Base-by-base conservation (phyloP, 2,888 invertebrate species). In the Ptychoptera contaminata region DNA sequence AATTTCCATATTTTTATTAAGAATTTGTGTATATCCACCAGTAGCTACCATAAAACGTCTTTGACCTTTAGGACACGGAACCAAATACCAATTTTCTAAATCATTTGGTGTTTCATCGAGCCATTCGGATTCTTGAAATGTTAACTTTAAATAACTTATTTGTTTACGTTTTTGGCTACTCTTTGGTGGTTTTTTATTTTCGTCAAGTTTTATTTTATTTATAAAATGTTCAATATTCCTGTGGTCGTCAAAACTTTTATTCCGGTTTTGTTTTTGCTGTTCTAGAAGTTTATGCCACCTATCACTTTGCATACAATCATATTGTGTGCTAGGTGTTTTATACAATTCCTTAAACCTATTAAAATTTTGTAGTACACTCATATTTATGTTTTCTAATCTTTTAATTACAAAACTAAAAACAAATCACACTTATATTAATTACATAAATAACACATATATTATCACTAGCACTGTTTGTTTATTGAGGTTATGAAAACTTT, bases 121-220 rank as follows among this genome's bases (percentile, higher is more conserved):
- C 94, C 94, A 97, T 63, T 97, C 96, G 0, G 94, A 93, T 47
- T 83, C 58, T 85, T 94, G 94, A 8, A 94, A 65, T 52, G 76
- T 71, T 7, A 59, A 74, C 66, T 31, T 56, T 49, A 8, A 56
- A 42, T 11, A 29, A 23, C 23, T 23, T 5, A 5, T 23, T 23
- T 23, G 23, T 23, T 23, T 23, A 5, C 23, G 23, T 23, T 23
- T 23, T 5, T 32, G 43, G 5, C 42, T 40, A 37, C 1, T 16
- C 8, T 1, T 16, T 46, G 47, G 23, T 46, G 12, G 7, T 29
- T 43, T 44, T 8, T 40, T 35, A 40, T 44, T 43, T 40, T 44
- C 8, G 5, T 30, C 14, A 32, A 14, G 16, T 40, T 32, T 30
- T 6, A 49, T 14, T 15, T 43, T 39, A 40, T 46, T 42, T 8